Evolutionary conservation across 2,113 vertebrate species (phyloP), one percentile per base, ranked within the genome.

Genomic region (Trematomus loennbergii): DNA sequence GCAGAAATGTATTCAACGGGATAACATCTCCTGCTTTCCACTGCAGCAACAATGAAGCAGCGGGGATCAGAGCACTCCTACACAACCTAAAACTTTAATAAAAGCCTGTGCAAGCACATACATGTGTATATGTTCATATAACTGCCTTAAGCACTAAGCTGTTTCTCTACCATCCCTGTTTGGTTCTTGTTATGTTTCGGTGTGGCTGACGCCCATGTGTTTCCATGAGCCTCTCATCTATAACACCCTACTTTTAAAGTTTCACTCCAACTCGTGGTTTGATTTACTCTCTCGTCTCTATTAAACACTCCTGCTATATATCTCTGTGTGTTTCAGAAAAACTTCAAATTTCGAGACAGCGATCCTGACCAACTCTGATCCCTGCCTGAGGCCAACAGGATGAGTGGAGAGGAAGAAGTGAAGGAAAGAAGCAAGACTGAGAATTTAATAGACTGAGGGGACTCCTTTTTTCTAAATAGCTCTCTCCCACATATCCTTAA

Each of bases 331-430:
- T 43, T 22, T 75, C 40, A 72, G 69, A 40, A 77, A 74, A 87
- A n/a, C 57, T 74, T 10, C 8, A 68, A 75, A 81, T 79, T 59
- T 75, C n/a, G 20, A 66, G 64, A 81, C 78, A 71, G 63, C 73
- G 82, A 75, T 81, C 75, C 65, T 54, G 77, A 78, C 72, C 78
- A 52, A 80, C 73, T 75, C 70, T 87, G 84, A 88, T 86, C 73
- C 84, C 68, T 29, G 83, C 91, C 79, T 59, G 59, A 36, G 82
- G 88, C 85, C 25, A 11, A 72, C 70, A 62, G 66, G 80, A 82
- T 84, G 58, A 75, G 71, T 0, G 9, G 54, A 69, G 60, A 72
- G 16, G 58, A 82, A 78, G 43, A 60, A 48, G 53, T 46, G 22
- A 66, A 63, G 58, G 49, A 87, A 20, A 72, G n/a, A 62, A 48